phyloP scores from a whole-genome alignment of 2,797 vertebrate species.

The Tapera naevia region DNA sequence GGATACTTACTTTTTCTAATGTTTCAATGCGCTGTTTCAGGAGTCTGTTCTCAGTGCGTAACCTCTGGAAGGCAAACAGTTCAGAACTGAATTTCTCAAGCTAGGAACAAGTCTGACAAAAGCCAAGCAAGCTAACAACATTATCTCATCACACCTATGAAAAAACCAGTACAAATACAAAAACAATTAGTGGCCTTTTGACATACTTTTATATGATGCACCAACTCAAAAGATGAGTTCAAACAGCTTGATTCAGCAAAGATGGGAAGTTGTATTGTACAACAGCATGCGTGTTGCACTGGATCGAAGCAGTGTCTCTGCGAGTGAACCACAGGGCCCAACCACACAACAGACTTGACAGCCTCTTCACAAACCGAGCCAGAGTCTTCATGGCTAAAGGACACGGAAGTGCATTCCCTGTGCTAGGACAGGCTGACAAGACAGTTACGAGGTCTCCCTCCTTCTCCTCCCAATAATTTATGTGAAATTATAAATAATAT shows the following conservation, averaged over 20 bases:
- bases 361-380: background rate
- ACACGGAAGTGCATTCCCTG: background rate
- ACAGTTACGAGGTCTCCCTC: background rate
- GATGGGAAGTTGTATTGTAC: background rate
- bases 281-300: background rate
- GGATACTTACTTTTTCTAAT: constrained; percentile 93
- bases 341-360: background rate
- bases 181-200: background rate
- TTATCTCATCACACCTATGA: background rate
- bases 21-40: constrained; percentile 98
- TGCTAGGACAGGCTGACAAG: background rate
- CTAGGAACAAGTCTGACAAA: background rate
- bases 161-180: background rate
- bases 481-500: background rate
- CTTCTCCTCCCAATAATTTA: background rate
- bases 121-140: background rate
- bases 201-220: background rate
- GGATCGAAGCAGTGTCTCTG: background rate
- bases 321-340: background rate
- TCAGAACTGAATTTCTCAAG: constrained; percentile 19
- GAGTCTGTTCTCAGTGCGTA: constrained; percentile 95
- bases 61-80: constrained; percentile 83
- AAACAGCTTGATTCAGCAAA: background rate
- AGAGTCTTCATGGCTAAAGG: background rate
- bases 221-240: background rate